Evolutionary conservation across 2,113 vertebrate genomes (phyloP).

Genomic region (Neodontobutis hainanensis): DNA sequence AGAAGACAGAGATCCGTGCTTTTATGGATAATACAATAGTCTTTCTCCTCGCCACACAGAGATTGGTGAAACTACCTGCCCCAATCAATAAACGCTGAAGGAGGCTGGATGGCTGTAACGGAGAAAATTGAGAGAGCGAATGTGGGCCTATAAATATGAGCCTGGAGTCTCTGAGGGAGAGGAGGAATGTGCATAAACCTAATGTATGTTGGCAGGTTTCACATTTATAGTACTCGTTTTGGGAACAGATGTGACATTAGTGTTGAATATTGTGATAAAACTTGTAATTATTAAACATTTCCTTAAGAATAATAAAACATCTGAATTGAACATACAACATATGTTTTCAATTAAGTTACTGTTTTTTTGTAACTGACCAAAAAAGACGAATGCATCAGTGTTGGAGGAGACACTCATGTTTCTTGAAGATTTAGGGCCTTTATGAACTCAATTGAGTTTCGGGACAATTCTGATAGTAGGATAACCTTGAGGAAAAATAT

Average conservation of each 20-base stretch:
- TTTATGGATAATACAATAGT: conserved; percentile 53
- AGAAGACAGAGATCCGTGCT: conserved; percentile 26
- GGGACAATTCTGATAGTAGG: no score
- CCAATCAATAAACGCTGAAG: conserved; percentile 43
- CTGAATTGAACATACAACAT: no score
- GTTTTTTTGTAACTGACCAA: no score
- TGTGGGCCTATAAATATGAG: conserved; percentile 54
- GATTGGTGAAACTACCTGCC: conserved; percentile 30
- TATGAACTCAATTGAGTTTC: no score
- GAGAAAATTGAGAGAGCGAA: conserved; percentile 25
- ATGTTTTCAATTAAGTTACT: no score
- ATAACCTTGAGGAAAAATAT: no score
- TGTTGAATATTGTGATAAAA: background rate
- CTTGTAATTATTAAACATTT: background rate
- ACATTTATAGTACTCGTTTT: conserved; percentile 1
- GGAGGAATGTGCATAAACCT: conserved; percentile 30
- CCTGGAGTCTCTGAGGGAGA: conserved; percentile 31
- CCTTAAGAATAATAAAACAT: background rate
- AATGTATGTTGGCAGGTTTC: conserved; percentile 15
- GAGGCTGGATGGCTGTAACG: conserved; percentile 11
- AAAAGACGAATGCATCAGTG: no score
- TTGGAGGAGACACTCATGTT: no score
- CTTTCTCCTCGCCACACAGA: conserved; percentile 35
- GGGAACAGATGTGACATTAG: background rate
- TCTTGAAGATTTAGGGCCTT: no score